These are phyloP conservation scores for Odocoileus hemionus DNA, from an alignment of 2,113 vertebrate genomes.

Conservation along the genomic window DNA sequence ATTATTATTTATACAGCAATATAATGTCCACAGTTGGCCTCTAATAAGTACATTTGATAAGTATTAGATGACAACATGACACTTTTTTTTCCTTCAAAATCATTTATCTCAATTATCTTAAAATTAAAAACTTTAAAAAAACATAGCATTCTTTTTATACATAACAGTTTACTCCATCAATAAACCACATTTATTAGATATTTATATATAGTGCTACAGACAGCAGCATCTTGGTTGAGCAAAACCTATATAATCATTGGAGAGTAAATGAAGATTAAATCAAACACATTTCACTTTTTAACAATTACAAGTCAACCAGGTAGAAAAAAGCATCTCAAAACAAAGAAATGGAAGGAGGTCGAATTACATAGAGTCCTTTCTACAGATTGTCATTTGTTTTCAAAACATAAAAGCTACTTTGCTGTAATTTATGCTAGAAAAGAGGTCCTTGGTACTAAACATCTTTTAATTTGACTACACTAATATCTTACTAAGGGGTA, in stretches of 20 bases:
- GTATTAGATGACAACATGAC: neutral
- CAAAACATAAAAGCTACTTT: neutral
- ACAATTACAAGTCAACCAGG: neutral
- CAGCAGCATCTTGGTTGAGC: neutral
- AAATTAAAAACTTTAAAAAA: neutral
- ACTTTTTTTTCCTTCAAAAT: neutral
- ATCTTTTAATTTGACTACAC: neutral
- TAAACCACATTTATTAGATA: neutral
- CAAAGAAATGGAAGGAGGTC: neutral
- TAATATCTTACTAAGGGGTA: neutral
- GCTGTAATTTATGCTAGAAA: neutral
- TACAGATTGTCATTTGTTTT: neutral
- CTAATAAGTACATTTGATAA: neutral
- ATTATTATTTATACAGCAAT: neutral
- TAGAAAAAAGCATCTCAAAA: neutral
- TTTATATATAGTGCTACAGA: neutral
- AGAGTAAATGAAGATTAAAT: neutral
- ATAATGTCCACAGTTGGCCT: neutral
- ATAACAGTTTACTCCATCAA: neutral
- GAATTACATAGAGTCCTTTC: neutral
- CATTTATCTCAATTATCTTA: neutral
- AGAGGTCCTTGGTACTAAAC: neutral
- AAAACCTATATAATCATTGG: neutral
- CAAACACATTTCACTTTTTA: neutral
- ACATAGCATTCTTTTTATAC: neutral